These are phyloP conservation scores for Petrocephalus zakoni DNA, from an alignment of 2,113 vertebrate species.

Conservation along the genomic window DNA sequence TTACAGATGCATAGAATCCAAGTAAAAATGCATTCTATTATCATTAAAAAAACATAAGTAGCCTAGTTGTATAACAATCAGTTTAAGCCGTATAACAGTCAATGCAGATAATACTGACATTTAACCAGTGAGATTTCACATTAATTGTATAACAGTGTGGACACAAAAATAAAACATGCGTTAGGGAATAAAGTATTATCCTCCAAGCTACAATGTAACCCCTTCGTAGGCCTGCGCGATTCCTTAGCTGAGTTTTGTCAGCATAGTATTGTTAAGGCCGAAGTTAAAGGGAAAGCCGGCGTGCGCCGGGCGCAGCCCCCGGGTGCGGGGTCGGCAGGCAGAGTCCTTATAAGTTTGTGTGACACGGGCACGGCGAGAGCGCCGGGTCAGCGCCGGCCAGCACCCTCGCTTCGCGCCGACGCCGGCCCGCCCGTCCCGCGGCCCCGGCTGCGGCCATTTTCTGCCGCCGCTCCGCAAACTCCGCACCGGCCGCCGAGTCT, in stretches of 20 bases:
- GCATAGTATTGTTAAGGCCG: neutral
- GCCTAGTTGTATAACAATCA: neutral
- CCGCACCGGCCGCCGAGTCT: conserved; percentile 16
- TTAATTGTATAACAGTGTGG: neutral
- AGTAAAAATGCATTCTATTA: neutral
- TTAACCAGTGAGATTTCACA: neutral
- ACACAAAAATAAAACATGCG: neutral
- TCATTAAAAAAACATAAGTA: neutral
- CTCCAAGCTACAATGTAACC: neutral
- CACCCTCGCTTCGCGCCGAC: conserved; percentile 67
- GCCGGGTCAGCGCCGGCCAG: conserved; percentile 44
- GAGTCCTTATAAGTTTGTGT: conserved; percentile 10
- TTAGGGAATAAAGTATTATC: neutral
- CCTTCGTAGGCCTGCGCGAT: neutral
- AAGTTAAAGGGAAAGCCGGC: neutral
- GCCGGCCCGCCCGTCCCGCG: conserved; percentile 57
- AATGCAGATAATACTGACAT: neutral
- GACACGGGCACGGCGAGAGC: conserved; percentile 24
- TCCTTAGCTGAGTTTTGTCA: neutral
- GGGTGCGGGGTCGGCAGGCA: neutral
- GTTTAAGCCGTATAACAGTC: neutral
- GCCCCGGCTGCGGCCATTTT: conserved; percentile 82
- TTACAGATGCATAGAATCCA: neutral
- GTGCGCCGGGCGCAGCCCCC: too few relatives aligned
- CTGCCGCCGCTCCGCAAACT: conserved; percentile 57